These are phyloP conservation scores for human (Homo sapiens) DNA, from an alignment of 2,113 vertebrate genomes.

Conservation along the genomic window DNA sequence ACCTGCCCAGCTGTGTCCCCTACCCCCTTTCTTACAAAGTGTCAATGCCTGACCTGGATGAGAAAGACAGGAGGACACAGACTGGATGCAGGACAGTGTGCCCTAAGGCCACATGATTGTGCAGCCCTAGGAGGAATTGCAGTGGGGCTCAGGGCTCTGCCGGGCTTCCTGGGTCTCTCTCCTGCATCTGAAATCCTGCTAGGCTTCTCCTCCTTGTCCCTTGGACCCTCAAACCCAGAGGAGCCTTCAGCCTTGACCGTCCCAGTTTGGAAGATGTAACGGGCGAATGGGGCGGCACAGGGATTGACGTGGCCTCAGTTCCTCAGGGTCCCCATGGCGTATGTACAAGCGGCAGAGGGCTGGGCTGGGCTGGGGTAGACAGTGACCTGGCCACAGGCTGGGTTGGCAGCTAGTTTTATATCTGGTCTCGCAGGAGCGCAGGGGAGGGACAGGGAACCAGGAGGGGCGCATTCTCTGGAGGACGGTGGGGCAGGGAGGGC, in stretches of 20 bases:
- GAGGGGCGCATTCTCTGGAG: conserved; percentile 56
- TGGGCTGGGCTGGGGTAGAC: conserved; percentile 6
- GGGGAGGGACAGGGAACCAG: not conserved
- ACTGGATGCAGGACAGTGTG: not conserved
- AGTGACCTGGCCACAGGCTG: conserved; percentile 55
- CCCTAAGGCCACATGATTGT: not conserved
- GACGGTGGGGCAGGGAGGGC: not conserved
- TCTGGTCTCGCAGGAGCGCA: conserved; percentile 36
- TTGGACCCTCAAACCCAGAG: not conserved
- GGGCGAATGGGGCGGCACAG: not conserved
- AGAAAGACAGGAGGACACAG: not conserved
- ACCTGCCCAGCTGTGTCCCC: not conserved
- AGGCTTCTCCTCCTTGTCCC: not conserved
- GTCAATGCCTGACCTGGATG: not conserved
- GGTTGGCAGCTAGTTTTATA: conserved; percentile 47
- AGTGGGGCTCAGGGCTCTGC: not conserved
- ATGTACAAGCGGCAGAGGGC: conserved; percentile 72
- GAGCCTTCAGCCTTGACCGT: not conserved
- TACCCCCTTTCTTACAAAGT: not conserved
- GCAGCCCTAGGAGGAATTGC: not conserved
- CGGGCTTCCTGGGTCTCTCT: conserved; percentile 18
- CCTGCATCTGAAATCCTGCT: not conserved
- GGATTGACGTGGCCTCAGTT: not conserved
- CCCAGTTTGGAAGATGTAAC: not conserved
- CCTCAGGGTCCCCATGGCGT: conserved; percentile 4